Evolutionary conservation across 1,140 invertebrate genomes (phyloP).

Genomic region (Drosophila pectinifera): DNA sequence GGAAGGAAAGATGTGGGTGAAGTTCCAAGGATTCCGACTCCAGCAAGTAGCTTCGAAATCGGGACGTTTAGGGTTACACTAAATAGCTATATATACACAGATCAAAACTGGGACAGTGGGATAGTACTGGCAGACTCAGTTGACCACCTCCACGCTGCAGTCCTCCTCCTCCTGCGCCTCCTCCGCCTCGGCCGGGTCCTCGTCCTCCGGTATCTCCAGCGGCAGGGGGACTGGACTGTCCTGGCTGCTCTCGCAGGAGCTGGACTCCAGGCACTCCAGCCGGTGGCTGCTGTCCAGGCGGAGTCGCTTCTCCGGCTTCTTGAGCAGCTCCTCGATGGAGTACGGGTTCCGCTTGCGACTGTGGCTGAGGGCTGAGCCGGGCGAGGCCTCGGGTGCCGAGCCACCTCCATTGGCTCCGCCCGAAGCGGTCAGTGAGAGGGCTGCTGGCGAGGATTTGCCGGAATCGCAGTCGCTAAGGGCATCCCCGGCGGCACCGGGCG

Average conservation of each 20-base stretch:
- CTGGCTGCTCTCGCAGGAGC: slow-evolving; percentile 62
- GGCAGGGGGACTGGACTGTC: slow-evolving; percentile 22
- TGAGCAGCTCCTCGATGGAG: slow-evolving; percentile 93
- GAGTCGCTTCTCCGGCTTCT: slow-evolving; percentile 89
- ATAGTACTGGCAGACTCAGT: slow-evolving; percentile 33
- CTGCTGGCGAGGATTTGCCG: slow-evolving; percentile 79
- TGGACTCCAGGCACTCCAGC: slow-evolving; percentile 64
- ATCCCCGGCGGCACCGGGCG: slow-evolving; percentile 53
- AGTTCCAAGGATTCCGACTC: slow-evolving; percentile 13
- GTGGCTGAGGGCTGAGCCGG: slow-evolving; percentile 35
- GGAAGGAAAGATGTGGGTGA: slow-evolving; percentile 9
- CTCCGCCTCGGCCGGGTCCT: slow-evolving; percentile 40
- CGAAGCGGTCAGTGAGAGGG: slow-evolving; percentile 42
- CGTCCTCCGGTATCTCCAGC: slow-evolving; percentile 17
- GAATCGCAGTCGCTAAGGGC: slow-evolving; percentile 78
- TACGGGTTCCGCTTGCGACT: slow-evolving; percentile 92
- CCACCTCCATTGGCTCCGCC: slow-evolving; percentile 2
- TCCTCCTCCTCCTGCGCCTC: slow-evolving; percentile 64
- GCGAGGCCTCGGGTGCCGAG: slow-evolving; percentile 14
- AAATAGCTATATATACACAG: slow-evolving; percentile 51
- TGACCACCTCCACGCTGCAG: slow-evolving; percentile 78
- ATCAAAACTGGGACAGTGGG: slow-evolving; percentile 33
- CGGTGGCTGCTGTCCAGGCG: slow-evolving; percentile 51
- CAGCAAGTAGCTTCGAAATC: not conserved
- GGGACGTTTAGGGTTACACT: slow-evolving; percentile 11